Percentiles rank a stretch among this genome's conserved stretches.
Conservation (phyloP, 2,113 vertebrate genomes). For the Eubucco bourcierii region DNA sequence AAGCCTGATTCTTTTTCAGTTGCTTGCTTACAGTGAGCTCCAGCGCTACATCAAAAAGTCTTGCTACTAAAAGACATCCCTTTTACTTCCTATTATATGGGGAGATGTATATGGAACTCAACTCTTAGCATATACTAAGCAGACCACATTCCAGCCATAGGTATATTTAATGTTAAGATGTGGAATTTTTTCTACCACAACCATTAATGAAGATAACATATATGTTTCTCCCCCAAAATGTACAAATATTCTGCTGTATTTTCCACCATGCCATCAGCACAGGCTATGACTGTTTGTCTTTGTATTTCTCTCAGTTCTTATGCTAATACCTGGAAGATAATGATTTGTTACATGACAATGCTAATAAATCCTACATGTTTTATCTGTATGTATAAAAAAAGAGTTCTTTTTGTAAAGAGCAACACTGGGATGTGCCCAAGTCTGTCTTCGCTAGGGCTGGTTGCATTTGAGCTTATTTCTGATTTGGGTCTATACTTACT, state of each 20-base stretch:
- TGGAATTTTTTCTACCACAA: background rate
- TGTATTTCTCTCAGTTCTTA: background rate
- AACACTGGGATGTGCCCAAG: background rate
- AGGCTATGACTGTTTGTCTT: background rate
- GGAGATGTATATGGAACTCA: background rate
- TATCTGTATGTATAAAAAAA: background rate
- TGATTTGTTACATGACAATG: background rate
- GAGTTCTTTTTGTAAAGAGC: background rate
- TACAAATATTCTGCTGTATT: background rate
- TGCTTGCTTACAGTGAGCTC: background rate
- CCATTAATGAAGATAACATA: background rate
- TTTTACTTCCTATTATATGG: background rate
- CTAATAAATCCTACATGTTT: background rate
- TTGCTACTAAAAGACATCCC: background rate
- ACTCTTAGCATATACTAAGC: background rate
- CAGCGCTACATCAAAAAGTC: background rate
- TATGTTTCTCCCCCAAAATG: background rate
- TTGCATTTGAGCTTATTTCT: background rate
- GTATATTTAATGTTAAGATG: background rate
- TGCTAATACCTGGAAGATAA: background rate
- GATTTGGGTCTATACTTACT: background rate
- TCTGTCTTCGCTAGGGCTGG: background rate
- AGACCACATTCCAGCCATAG: background rate
- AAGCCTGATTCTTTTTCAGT: background rate
- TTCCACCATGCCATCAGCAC: background rate